These are phyloP conservation scores for Phasia obesa DNA, from an alignment of 2,888 invertebrate species.

Conservation along the genomic window DNA sequence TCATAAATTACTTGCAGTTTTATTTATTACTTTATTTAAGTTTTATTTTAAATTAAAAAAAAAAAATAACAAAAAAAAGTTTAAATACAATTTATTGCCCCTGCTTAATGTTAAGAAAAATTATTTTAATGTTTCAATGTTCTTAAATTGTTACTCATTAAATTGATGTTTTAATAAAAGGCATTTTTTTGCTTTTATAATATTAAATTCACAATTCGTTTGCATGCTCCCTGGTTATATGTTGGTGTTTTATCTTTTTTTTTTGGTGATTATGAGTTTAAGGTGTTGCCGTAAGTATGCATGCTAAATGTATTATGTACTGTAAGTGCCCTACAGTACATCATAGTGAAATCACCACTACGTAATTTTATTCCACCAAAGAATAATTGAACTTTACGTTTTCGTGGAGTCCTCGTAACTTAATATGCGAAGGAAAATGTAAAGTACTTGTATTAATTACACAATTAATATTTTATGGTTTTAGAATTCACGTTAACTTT, in stretches of 20 bases:
- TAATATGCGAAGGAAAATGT: no score
- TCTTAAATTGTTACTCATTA: conserved; percentile 51
- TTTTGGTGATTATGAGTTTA: conserved; percentile 35
- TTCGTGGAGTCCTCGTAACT: no score
- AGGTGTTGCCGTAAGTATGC: conserved; percentile 43
- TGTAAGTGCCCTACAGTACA: conserved; percentile 1
- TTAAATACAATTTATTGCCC: conserved; percentile 4
- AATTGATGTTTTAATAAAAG: conserved; percentile 60
- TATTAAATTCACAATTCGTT: conserved; percentile 18
- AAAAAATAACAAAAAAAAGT: not conserved
- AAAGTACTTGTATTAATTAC: no score
- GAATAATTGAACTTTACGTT: no score
- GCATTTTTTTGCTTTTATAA: conserved; percentile 5
- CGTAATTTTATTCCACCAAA: no score
- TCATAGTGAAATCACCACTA: not conserved
- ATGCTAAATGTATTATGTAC: not conserved
- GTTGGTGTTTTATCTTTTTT: conserved; percentile 9
- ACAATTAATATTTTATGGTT: no score
- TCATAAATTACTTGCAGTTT: conserved; percentile 31
- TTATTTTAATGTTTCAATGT: conserved; percentile 27
- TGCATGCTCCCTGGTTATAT: not conserved
- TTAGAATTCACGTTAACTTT: no score
- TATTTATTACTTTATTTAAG: conserved; percentile 50
- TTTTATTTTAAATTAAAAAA: not conserved
- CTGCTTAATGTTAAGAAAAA: conserved; percentile 23